Percentiles rank a stretch among this genome's conserved stretches.
Conservation (phyloP, 2,113 vertebrate species). For the Crotophaga sulcirostris region DNA sequence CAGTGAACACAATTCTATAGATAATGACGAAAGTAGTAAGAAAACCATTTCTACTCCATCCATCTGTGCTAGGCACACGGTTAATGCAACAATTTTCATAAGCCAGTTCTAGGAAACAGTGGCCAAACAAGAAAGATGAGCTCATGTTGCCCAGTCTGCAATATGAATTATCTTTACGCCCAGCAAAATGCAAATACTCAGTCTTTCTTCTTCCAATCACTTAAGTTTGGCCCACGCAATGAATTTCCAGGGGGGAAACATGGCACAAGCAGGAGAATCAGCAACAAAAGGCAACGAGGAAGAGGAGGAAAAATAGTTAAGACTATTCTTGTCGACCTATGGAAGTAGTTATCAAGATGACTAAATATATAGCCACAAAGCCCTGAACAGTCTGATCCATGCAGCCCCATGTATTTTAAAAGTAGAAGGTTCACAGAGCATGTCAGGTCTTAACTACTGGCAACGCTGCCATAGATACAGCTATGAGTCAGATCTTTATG, state of each 20-base stretch:
- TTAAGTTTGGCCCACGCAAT: not conserved
- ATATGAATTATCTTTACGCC: not conserved
- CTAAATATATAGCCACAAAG: not conserved
- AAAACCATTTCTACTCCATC: not conserved
- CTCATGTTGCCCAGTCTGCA: not conserved
- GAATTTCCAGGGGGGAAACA: not conserved
- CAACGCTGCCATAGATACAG: not conserved
- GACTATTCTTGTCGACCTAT: not conserved
- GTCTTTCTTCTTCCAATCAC: not conserved
- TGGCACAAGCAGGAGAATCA: not conserved
- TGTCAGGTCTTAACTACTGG: not conserved
- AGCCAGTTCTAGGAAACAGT: not conserved
- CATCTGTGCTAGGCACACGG: not conserved
- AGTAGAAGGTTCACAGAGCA: not conserved
- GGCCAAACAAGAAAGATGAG: not conserved
- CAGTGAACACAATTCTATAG: not conserved
- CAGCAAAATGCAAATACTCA: conserved; percentile 3
- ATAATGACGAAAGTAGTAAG: not conserved
- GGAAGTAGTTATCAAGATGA: not conserved
- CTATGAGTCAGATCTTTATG: not conserved
- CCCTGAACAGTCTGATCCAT: not conserved
- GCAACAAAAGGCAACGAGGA: not conserved
- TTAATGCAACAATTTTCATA: not conserved
- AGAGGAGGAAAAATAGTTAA: not conserved
- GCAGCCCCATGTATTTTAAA: not conserved